These are phyloP conservation scores for Cavia aperea DNA, from an alignment of 2,113 vertebrate species.

Conservation along the genomic window DNA sequence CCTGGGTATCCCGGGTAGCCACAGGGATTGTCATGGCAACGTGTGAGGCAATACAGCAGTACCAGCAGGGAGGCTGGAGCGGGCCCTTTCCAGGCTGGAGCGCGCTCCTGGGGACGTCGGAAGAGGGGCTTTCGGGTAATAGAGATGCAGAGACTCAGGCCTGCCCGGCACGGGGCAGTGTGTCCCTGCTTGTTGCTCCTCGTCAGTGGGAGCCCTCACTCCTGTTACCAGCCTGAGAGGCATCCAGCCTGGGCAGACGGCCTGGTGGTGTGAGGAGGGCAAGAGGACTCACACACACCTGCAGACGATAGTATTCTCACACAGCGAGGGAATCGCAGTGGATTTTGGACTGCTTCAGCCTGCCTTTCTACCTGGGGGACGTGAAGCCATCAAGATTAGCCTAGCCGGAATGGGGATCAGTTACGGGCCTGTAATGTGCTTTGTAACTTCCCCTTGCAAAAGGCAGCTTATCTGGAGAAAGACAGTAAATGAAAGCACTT, in stretches of 20 bases:
- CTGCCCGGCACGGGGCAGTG: not conserved
- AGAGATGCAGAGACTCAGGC: not conserved
- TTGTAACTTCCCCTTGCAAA: not conserved
- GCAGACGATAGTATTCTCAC: not conserved
- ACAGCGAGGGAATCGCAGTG: not conserved
- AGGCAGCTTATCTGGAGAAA: conserved; percentile 33
- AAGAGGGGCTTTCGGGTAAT: not conserved
- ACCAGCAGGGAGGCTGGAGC: not conserved
- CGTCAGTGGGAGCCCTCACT: not conserved
- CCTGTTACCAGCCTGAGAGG: not conserved
- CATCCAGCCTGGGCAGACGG: not conserved
- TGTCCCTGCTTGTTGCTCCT: not conserved
- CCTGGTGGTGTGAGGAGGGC: not conserved
- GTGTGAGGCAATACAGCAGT: not conserved
- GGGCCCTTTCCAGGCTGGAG: not conserved
- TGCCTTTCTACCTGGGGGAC: not conserved
- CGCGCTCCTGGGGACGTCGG: conserved; percentile 12
- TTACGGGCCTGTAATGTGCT: not conserved
- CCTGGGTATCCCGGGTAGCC: conserved; percentile 48
- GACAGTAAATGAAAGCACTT: conserved; percentile 20
- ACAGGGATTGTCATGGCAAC: conserved; percentile 61
- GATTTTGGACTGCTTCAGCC: not conserved
- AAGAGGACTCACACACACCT: not conserved
- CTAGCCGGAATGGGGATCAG: not conserved
- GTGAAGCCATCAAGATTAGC: conserved; percentile 16